These are phyloP conservation scores for Drosophila mauritiana DNA, from an alignment of 1,140 invertebrate species.

Conservation along the genomic window DNA sequence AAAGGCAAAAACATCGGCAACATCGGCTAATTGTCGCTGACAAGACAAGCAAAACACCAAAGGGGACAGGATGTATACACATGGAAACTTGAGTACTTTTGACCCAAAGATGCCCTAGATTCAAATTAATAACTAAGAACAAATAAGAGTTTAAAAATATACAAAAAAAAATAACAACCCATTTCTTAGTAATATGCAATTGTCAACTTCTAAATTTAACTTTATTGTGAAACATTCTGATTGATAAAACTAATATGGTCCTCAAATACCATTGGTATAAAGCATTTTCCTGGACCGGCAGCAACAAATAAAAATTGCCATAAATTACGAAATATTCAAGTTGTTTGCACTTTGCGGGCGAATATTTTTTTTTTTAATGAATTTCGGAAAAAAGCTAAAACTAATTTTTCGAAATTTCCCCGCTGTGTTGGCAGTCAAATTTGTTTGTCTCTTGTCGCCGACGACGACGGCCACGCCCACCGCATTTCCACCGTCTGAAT, in stretches of 20 bases:
- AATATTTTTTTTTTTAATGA: slow-evolving; percentile 15
- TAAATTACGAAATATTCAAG: slow-evolving; percentile 75
- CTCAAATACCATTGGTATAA: too few species aligned
- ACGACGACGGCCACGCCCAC: slow-evolving; percentile 57
- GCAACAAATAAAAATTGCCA: slow-evolving; percentile 44
- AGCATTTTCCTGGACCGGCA: slow-evolving; percentile 17
- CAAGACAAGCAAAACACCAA: slow-evolving; percentile 45
- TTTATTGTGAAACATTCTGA: too few species aligned
- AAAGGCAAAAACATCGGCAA: slow-evolving; percentile 51
- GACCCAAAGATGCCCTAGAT: slow-evolving; percentile 8
- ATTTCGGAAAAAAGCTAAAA: slow-evolving; percentile 24
- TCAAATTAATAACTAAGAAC: neutral
- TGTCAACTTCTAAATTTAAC: too few species aligned
- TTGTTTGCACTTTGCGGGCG: slow-evolving; percentile 75
- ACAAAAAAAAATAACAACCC: neutral
- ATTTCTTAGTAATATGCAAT: neutral
- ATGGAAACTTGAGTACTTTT: slow-evolving; percentile 3
- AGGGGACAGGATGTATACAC: slow-evolving; percentile 17
- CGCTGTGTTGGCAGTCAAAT: slow-evolving; percentile 57
- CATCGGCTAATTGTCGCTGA: slow-evolving; percentile 74
- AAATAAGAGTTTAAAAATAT: neutral
- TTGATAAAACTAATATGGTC: neutral
- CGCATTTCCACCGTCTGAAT: slow-evolving; percentile 45
- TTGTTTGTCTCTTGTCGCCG: slow-evolving; percentile 67
- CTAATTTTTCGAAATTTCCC: slow-evolving; percentile 25